phyloP scores from a whole-genome alignment of 1,140 invertebrate species.

The Akabosia matsudoensis region DNA sequence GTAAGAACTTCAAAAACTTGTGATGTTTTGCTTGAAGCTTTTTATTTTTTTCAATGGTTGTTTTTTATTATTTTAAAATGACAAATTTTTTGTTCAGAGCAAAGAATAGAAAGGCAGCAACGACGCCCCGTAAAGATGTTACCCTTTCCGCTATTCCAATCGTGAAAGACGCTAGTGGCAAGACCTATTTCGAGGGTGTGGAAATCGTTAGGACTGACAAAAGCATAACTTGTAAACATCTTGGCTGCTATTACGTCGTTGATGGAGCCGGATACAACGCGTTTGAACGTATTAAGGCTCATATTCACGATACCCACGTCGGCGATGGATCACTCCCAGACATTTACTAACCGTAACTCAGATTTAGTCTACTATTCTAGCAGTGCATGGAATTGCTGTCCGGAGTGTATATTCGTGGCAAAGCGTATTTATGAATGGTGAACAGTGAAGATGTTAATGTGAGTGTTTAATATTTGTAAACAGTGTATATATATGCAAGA shows the following conservation, averaged over 20 bases:
- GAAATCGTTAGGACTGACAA: conserved; percentile 1
- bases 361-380: background rate
- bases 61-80: too few relatives aligned
- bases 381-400: background rate
- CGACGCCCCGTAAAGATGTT: background rate
- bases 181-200: conserved; percentile 11
- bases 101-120: background rate
- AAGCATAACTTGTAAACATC: conserved; percentile 10
- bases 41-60: background rate
- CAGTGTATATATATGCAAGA: too few relatives aligned
- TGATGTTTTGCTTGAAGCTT: background rate
- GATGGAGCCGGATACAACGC: conserved; percentile 1
- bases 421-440: too few relatives aligned
- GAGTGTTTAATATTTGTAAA: too few relatives aligned
- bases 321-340: conserved; percentile 1
- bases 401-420: background rate
- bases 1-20: background rate
- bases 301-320: conserved; percentile 18
- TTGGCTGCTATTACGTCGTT: background rate
- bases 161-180: conserved; percentile 10
- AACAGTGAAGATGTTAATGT: too few relatives aligned
- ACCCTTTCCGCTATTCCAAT: conserved; percentile 14
- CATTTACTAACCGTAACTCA: background rate
- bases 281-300: conserved; percentile 8
- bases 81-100: background rate